Evolutionary conservation across 1,140 invertebrate species (phyloP), one percentile per base, ranked within the genome.

Genomic region (Zaprionus capensis): DNA sequence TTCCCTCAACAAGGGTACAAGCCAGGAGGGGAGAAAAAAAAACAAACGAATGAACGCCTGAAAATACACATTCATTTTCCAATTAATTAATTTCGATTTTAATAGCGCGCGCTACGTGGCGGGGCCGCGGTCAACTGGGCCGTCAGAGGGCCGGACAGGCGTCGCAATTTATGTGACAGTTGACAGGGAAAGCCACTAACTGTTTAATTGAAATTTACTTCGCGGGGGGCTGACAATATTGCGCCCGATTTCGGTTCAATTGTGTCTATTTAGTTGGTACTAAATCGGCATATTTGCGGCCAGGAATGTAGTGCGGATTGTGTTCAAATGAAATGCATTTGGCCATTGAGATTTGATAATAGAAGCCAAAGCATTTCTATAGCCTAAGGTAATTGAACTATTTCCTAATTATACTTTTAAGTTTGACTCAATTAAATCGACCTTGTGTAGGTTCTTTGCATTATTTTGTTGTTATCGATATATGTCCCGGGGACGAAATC

Each of bases 41-140:
- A 38, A 56, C 62, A 67, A 51, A 64, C 64, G 53, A 46, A 64
- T 44, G 57, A 51, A 78, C 31, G 31, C 31, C 41, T 20, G 41
- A 2, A 46, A 82, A 73, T 77, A 80, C 63, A 78, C 66, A 81
- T 81, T 80, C 59, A 75, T 90, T 90, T 90, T 85, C 76, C 82
- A 82, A 91, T 90, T 85, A 85, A 90, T 90, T 85, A 90, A 90
- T 80, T 90, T 90, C 75, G 73, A 84, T 90, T 81, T 65, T 71
- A 71, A 75, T 71, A 57, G 67, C 58, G 56, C 46, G 53, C 22
- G 44, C 34, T 46, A 65, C 46, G 53, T 59, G 44, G 59, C 53
- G 57, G n/a, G 41, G 26, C 53, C 61, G 73, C 51, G 68, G 68
- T 65, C 61, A 59, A 14, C n/a, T 17, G 31, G 14, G 7, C 61